These are phyloP conservation scores for Bombus superbus DNA, from an alignment of 1,140 invertebrate genomes.

Conservation along the genomic window DNA sequence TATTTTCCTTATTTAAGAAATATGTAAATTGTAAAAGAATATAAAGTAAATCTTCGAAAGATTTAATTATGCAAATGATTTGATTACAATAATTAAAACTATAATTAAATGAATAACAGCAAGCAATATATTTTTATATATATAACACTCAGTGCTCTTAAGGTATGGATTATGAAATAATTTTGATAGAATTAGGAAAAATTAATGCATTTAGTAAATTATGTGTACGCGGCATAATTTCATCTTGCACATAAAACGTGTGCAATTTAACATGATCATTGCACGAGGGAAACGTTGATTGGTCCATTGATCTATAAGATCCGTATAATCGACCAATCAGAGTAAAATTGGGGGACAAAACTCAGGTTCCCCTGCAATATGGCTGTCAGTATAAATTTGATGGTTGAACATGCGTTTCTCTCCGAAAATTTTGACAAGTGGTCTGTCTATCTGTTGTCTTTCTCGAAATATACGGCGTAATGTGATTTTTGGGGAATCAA, in stretches of 20 bases:
- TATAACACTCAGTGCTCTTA: neutral
- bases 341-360: slow-evolving; percentile 87
- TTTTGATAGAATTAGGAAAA: neutral
- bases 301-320: slow-evolving; percentile 42
- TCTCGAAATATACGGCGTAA: slow-evolving; percentile 67
- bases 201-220: neutral
- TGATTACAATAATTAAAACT: neutral
- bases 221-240: slow-evolving; percentile 28
- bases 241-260: neutral
- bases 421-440: slow-evolving; percentile 83
- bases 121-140: no score
- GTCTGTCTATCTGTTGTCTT: slow-evolving; percentile 68
- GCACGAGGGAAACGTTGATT: slow-evolving; percentile 58
- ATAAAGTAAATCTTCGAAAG: neutral
- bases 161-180: neutral
- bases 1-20: no score
- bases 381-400: slow-evolving; percentile 95
- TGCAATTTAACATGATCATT: slow-evolving; percentile 9
- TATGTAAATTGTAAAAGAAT: neutral
- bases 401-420: slow-evolving; percentile 91
- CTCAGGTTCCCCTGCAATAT: slow-evolving; percentile 90
- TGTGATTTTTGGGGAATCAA: slow-evolving; percentile 72
- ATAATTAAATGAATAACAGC: neutral
- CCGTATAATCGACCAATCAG: slow-evolving; percentile 84
- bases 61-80: neutral